These are phyloP conservation scores for Chaenocephalus aceratus DNA, from an alignment of 2,113 vertebrate genomes.

Conservation along the genomic window DNA sequence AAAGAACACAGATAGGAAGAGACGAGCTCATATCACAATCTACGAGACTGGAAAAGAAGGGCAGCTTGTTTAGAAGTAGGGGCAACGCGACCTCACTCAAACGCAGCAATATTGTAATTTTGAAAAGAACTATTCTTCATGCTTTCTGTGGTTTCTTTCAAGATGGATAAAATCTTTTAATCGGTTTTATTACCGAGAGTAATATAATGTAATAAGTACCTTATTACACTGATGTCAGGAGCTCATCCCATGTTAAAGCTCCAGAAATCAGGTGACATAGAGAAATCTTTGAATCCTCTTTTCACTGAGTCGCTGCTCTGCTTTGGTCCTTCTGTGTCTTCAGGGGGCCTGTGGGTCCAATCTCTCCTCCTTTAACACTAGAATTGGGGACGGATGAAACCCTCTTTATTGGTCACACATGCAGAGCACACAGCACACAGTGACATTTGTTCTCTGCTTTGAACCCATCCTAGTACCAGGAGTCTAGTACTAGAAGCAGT, in stretches of 20 bases:
- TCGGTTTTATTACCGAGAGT: slow-evolving; percentile 7
- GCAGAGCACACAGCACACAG: no score
- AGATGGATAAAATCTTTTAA: neutral
- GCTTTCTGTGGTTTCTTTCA: neutral
- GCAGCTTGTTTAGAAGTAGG: neutral
- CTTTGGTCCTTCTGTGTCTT: neutral
- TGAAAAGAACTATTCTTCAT: slow-evolving; percentile 36
- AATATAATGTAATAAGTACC: slow-evolving; percentile 59
- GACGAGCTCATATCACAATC: neutral
- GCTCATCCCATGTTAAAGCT: slow-evolving; percentile 71
- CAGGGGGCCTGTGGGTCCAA: slow-evolving; percentile 24
- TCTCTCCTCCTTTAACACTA: slow-evolving; percentile 1
- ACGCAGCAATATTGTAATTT: neutral
- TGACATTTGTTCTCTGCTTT: no score
- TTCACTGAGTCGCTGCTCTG: neutral
- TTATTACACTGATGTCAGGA: slow-evolving; percentile 47
- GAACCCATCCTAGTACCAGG: no score
- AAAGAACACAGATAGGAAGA: neutral
- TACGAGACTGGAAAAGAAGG: neutral
- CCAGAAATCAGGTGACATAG: slow-evolving; percentile 37
- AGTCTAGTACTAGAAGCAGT: no score
- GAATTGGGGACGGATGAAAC: no score
- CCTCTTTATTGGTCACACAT: no score
- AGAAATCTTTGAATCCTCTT: slow-evolving; percentile 4
- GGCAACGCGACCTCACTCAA: slow-evolving; percentile 3